phyloP scores from a whole-genome alignment of 2,888 invertebrate species.

The Drosophila glabriapex region DNA sequence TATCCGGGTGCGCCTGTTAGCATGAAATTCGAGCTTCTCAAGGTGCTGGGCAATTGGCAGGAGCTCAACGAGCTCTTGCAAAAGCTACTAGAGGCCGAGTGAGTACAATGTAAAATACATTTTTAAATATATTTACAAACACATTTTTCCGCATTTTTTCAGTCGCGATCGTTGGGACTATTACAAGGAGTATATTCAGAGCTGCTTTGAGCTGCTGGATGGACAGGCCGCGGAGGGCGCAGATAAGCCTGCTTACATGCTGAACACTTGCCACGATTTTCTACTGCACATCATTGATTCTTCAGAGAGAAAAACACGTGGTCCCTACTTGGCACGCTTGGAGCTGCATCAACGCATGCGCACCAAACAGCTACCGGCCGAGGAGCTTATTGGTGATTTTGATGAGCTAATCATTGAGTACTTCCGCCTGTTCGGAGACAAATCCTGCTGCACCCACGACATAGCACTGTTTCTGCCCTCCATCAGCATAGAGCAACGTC shows the following conservation, averaged over 20 bases:
- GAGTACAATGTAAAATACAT: slow-evolving; percentile 65
- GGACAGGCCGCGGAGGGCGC: slow-evolving; percentile 17
- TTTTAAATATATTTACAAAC: no score
- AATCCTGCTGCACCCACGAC: slow-evolving; percentile 94
- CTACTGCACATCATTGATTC: slow-evolving; percentile 86
- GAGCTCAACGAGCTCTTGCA: slow-evolving; percentile 91
- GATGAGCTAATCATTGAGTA: slow-evolving; percentile 91
- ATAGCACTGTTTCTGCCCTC: slow-evolving; percentile 91
- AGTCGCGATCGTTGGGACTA: slow-evolving; percentile 91
- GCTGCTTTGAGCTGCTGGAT: slow-evolving; percentile 89
- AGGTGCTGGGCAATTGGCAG: slow-evolving; percentile 90
- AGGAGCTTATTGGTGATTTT: slow-evolving; percentile 88
- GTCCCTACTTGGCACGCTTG: slow-evolving; percentile 93
- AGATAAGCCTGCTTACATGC: slow-evolving; percentile 31
- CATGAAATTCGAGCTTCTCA: slow-evolving; percentile 90
- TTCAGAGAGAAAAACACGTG: slow-evolving; percentile 88
- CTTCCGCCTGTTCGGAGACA: slow-evolving; percentile 92
- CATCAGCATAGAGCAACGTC: slow-evolving; percentile 87
- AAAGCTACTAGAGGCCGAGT: slow-evolving; percentile 91
- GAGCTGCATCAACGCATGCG: slow-evolving; percentile 90
- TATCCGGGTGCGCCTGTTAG: slow-evolving; percentile 89
- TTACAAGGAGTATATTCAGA: slow-evolving; percentile 90
- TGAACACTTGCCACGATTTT: slow-evolving; percentile 83
- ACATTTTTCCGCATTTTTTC: slow-evolving; percentile 43
- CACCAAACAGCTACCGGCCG: slow-evolving; percentile 86